Percentiles rank a stretch among this genome's conserved stretches.
These are phyloP conservation scores for Actinemys pallida DNA, from an alignment of 2,113 vertebrate genomes.

Conservation along the genomic window DNA sequence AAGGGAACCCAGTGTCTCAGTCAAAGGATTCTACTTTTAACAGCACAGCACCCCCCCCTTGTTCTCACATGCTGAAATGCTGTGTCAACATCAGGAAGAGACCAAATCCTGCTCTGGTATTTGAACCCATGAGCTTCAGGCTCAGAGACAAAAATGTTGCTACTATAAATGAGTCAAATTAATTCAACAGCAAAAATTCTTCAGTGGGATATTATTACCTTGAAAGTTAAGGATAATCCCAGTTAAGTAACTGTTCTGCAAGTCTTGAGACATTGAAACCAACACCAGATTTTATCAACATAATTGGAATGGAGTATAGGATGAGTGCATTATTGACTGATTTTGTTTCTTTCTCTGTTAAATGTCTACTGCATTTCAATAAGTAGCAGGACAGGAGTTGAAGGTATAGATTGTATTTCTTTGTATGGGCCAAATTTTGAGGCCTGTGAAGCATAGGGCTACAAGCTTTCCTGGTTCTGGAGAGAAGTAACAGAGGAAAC, in stretches of 20 bases:
- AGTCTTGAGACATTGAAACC: neutral
- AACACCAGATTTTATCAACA: slow-evolving; percentile 26
- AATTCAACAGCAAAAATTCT: slow-evolving; percentile 36
- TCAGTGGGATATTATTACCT: neutral
- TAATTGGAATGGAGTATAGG: neutral
- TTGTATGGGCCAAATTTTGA: neutral
- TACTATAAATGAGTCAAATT: neutral
- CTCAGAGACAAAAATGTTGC: neutral
- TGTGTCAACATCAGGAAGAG: slow-evolving; percentile 3
- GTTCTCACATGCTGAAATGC: slow-evolving; percentile 5
- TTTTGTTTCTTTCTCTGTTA: neutral
- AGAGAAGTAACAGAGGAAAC: neutral
- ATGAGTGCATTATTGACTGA: neutral
- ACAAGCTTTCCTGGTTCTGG: neutral
- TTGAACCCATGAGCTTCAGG: neutral
- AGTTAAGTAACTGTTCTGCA: slow-evolving; percentile 50
- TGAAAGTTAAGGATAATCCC: slow-evolving; percentile 43
- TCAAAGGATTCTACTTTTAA: neutral
- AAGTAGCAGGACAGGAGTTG: neutral
- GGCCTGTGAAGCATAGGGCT: neutral
- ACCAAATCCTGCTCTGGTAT: neutral
- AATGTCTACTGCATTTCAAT: neutral
- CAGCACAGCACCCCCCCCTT: slow-evolving; percentile 3
- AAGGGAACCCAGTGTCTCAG: neutral
- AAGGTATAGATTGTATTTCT: neutral